Percentiles rank a stretch among this genome's conserved stretches.
phyloP scores from a whole-genome alignment of 2,113 vertebrate genomes.

The Oreotrochilus melanogaster region DNA sequence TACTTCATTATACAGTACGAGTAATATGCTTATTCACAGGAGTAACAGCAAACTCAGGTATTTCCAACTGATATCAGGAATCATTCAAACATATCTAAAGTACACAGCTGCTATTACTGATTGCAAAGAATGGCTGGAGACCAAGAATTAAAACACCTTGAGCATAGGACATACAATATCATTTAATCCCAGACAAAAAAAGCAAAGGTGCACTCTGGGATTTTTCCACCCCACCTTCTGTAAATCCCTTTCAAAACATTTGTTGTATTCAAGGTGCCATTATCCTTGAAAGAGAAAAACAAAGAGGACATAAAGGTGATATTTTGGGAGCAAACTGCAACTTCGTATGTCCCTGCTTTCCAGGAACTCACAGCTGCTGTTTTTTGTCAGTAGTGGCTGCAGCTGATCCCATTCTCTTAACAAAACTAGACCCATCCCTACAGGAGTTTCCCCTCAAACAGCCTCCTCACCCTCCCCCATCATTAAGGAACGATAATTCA shows the following conservation, averaged over 20 bases:
- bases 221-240: conserved; percentile 7
- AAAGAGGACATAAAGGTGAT: not conserved
- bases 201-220: not conserved
- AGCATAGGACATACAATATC: conserved; percentile 15
- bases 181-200: not conserved
- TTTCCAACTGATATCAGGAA: conserved; percentile 4
- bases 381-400: not conserved
- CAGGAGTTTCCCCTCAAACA: not conserved
- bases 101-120: not conserved
- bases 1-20: not conserved
- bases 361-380: not conserved
- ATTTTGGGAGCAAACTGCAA: not conserved
- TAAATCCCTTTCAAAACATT: not conserved
- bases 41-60: not conserved
- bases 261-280: not conserved
- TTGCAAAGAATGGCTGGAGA: not conserved
- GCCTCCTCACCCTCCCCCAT: not conserved
- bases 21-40: not conserved
- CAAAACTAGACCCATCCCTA: not conserved
- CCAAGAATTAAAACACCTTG: not conserved
- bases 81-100: conserved; percentile 12
- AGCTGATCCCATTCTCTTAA: not conserved
- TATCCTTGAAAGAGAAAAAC: not conserved
- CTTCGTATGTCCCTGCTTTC: not conserved
- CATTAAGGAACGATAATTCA: conserved; percentile 25